A percentile compares a stretch with the other conserved stretches of the same genome.
These are phyloP conservation scores for Wiebesia pumilae DNA, from an alignment of 1,140 invertebrate species.

Conservation along the genomic window DNA sequence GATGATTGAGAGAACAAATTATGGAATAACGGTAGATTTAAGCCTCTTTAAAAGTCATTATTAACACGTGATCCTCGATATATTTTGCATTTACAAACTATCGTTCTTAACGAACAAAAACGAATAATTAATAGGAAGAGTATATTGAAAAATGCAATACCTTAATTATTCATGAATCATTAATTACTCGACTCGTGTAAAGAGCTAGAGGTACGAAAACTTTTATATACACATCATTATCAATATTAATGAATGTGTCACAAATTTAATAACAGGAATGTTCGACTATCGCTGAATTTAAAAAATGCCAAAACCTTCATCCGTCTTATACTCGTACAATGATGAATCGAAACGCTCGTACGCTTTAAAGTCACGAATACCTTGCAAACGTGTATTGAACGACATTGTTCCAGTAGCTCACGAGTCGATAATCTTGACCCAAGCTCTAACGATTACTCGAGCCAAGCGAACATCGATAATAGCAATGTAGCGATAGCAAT, in stretches of 20 bases:
- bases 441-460: not conserved
- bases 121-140: too few species aligned
- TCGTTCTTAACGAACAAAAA: not conserved
- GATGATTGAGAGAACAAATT: not conserved
- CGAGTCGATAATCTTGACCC: slow-evolving; percentile 27
- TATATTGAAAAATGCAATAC: too few species aligned
- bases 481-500: too few species aligned
- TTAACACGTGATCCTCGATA: not conserved
- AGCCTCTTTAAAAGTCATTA: not conserved
- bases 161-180: too few species aligned
- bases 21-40: not conserved
- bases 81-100: not conserved
- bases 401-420: not conserved
- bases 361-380: slow-evolving; percentile 2
- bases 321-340: not conserved
- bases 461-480: slow-evolving; percentile 2
- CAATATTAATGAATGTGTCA: too few species aligned
- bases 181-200: too few species aligned
- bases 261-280: too few species aligned
- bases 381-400: not conserved
- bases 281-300: too few species aligned
- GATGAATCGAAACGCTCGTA: slow-evolving; percentile 15
- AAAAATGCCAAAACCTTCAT: not conserved
- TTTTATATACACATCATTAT: too few species aligned
- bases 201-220: too few species aligned